A percentile compares a stretch with the other conserved stretches of the same genome.
Conservation (phyloP, 2,113 vertebrate genomes). For the Microtus montanus region DNA sequence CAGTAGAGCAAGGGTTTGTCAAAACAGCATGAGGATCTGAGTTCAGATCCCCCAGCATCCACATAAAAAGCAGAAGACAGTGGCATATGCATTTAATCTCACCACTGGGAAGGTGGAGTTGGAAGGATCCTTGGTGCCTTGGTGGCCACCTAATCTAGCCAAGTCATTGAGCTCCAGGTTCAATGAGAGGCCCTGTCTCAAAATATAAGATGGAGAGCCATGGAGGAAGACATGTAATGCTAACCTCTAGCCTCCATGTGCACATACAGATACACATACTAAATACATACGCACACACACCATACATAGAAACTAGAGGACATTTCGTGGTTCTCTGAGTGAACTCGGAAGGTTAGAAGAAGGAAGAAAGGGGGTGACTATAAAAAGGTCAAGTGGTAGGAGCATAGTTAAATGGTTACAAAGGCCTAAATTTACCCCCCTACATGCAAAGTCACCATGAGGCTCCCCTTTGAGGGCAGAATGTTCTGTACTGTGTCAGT, state of each 20-base stretch:
- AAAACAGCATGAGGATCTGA: background rate
- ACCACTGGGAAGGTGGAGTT: background rate
- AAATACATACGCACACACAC: background rate
- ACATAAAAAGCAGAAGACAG: background rate
- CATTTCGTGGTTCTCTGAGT: background rate
- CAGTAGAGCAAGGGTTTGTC: background rate
- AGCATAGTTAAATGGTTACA: background rate
- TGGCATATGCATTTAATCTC: background rate
- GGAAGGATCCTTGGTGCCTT: background rate
- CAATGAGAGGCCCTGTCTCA: background rate
- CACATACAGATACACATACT: too few species aligned
- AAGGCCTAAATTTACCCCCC: background rate
- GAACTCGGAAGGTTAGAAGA: background rate
- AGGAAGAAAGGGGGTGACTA: background rate
- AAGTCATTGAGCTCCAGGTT: background rate
- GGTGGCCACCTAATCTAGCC: background rate
- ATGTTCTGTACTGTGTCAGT: background rate
- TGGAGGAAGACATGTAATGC: background rate
- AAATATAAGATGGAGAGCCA: background rate
- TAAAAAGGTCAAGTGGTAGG: background rate
- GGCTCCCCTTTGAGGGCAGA: background rate
- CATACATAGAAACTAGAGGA: background rate
- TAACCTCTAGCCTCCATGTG: background rate
- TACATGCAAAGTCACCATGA: background rate
- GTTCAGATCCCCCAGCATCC: background rate